A percentile compares a stretch with the other conserved stretches of the same genome.
Evolutionary conservation across 2,797 vertebrate genomes (phyloP).

Genomic region (Spatula versicolor): DNA sequence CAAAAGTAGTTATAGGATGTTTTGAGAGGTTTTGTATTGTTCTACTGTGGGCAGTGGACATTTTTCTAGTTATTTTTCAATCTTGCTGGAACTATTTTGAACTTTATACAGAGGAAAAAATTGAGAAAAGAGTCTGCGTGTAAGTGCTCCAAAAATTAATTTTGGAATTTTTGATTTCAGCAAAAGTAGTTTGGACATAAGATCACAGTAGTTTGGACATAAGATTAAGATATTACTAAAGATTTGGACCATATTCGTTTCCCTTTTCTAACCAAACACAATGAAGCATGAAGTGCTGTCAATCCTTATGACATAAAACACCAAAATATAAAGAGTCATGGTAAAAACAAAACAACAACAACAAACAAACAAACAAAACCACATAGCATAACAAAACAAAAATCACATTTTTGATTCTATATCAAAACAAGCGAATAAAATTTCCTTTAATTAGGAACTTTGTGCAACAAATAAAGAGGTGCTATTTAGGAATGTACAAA

Average conservation of each 20-base stretch:
- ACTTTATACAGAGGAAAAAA: not conserved
- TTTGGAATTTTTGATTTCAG: accelerated
- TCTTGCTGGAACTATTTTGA: not conserved
- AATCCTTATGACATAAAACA: not conserved
- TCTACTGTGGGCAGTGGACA: not conserved
- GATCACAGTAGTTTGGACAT: not conserved
- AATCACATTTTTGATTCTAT: not conserved
- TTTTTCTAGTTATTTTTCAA: not conserved
- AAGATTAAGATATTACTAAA: not conserved
- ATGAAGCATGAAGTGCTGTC: not conserved
- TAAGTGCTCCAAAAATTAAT: not conserved
- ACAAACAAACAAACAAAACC: not conserved
- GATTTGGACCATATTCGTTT: not conserved
- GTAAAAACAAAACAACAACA: not conserved
- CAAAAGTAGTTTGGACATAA: not conserved
- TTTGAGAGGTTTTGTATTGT: not conserved
- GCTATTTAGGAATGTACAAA: not conserved
- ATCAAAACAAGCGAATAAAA: not conserved
- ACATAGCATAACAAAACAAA: not conserved
- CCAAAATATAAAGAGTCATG: not conserved
- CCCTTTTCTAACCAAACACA: not conserved
- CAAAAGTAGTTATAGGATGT: not conserved
- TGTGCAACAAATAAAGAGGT: not conserved
- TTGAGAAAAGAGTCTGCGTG: not conserved
- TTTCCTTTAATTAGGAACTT: not conserved